These are phyloP conservation scores for Sminthurides aquaticus DNA, from an alignment of 2,888 invertebrate species.

Conservation along the genomic window DNA sequence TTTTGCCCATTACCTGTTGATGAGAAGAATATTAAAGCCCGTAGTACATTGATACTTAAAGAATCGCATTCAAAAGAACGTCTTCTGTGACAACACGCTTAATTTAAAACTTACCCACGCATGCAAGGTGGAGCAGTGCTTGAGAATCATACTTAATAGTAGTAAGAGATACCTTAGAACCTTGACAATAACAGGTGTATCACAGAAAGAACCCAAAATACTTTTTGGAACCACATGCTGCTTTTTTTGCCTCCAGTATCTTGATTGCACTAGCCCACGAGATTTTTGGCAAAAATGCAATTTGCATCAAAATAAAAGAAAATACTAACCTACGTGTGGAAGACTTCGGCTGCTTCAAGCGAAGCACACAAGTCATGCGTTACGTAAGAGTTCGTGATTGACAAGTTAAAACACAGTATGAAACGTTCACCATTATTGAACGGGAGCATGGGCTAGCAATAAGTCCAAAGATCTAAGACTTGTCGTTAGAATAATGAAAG, in stretches of 20 bases:
- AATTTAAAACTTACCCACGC: too few relatives aligned
- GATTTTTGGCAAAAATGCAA: not conserved
- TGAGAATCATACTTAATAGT: too few relatives aligned
- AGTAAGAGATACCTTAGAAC: too few relatives aligned
- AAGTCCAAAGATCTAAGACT: not conserved
- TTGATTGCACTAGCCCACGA: too few relatives aligned
- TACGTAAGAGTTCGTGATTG: not conserved
- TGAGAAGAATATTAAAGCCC: not conserved
- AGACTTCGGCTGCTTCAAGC: slow-evolving; percentile 34
- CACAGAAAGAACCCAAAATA: too few relatives aligned
- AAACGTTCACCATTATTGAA: not conserved
- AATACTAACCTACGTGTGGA: slow-evolving; percentile 37
- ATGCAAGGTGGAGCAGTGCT: too few relatives aligned
- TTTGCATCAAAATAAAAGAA: slow-evolving; percentile 18
- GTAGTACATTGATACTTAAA: too few relatives aligned
- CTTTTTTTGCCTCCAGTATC: too few relatives aligned
- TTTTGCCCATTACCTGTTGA: not conserved
- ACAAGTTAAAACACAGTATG: not conserved
- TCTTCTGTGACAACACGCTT: too few relatives aligned
- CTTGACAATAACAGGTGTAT: too few relatives aligned
- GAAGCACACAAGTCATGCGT: slow-evolving; percentile 39
- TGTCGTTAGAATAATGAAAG: not conserved
- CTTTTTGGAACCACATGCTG: too few relatives aligned
- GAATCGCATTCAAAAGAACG: too few relatives aligned
- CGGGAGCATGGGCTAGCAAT: not conserved